These are phyloP conservation scores for Standfussiana lucernea DNA, from an alignment of 2,888 invertebrate species.

Conservation along the genomic window DNA sequence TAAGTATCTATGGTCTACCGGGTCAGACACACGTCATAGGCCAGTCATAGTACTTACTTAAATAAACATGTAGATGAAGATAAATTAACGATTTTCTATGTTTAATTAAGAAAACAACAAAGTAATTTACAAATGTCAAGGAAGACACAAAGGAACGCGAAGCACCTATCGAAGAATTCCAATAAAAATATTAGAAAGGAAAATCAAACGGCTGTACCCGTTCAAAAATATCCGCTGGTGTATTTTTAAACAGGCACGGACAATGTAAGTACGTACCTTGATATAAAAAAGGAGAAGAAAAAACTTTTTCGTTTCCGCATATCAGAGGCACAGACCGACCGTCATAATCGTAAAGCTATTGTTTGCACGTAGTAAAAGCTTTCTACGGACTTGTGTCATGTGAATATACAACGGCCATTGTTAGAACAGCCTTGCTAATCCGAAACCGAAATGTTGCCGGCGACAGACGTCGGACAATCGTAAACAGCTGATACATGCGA, in stretches of 20 bases:
- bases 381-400: conserved; percentile 49
- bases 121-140: conserved; percentile 5
- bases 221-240: conserved; percentile 25
- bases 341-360: conserved; percentile 62
- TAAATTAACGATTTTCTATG: conserved; percentile 8
- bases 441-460: conserved; percentile 38
- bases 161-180: conserved; percentile 9
- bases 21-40: not conserved
- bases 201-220: conserved; percentile 27
- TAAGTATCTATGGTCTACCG: not conserved
- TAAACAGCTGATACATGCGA: conserved; percentile 45
- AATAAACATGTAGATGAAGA: not conserved
- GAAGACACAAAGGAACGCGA: conserved; percentile 12
- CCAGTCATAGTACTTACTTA: not conserved
- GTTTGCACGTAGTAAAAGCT: conserved; percentile 61
- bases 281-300: conserved; percentile 23
- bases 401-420: conserved; percentile 44
- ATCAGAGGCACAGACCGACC: conserved; percentile 39
- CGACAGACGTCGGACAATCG: conserved; percentile 4
- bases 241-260: conserved; percentile 38
- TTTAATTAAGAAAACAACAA: conserved; percentile 13
- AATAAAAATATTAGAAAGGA: conserved; percentile 8
- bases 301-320: conserved; percentile 50
- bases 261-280: conserved; percentile 18
- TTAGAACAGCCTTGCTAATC: conserved; percentile 31